Base-by-base conservation (phyloP, 2,797 vertebrate species). In the Carduelis carduelis region DNA sequence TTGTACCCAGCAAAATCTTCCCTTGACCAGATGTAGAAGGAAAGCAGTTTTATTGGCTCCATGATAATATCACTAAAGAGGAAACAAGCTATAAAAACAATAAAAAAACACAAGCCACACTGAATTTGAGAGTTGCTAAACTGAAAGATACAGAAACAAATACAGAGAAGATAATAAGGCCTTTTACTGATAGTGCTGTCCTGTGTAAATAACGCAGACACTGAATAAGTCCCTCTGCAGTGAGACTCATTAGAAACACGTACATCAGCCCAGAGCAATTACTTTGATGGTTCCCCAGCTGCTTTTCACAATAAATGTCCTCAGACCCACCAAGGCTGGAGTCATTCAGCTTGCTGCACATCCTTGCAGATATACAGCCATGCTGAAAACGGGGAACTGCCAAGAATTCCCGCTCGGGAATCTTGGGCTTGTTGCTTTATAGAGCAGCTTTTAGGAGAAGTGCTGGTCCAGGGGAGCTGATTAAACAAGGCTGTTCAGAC, bases 11-110 rank as follows among this genome's bases (percentile, higher is more conserved):
- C 95, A 95, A 93, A 94, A 96, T 96, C 87, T 84, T 96, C 50
- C 34, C 82, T 97, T 97, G 96, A 97, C 96, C 95, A 97, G 96
- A 96, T 97, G 96, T 93, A 82, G 89, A 93, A 94, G 60, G 77
- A 95, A 93, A 96, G 16, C 81, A 32, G 68, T 93, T 97, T 96
- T 96, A 97, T 96, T 95, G 91, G 91, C 95, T 96, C 80, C 66
- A 12, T 83, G 92, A 96, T 95, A 96, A 96, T 96, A 96, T 84
- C 94, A 53, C 76, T 96, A 81, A 96, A 92, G 87, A 92, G 93
- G 89, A 97, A 97, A 89, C 83, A 94, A 95, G 92, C 95, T 83
- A 96, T 96, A 97, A 96, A 96, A 96, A 92, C 79, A 89, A 87
- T 63, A 92, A 56, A 83, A 86, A 72, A 69, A 30, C 78, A 46